These are phyloP conservation scores for Karalla daura DNA, from an alignment of 2,797 vertebrate species.

Conservation along the genomic window DNA sequence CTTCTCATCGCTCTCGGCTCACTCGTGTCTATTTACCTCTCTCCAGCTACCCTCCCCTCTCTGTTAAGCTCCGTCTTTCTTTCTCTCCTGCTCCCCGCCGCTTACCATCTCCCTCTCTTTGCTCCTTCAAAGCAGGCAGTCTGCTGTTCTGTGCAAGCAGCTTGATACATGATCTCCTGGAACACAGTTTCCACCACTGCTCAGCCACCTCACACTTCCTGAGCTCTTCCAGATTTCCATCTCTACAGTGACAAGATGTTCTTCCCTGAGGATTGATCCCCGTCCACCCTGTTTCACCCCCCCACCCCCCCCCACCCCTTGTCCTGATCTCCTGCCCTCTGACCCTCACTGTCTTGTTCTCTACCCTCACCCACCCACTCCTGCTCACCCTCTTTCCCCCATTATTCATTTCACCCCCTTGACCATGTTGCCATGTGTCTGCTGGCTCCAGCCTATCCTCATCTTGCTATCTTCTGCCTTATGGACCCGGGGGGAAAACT, in stretches of 20 bases:
- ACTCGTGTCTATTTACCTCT: slow-evolving; percentile 77
- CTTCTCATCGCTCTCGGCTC: slow-evolving; percentile 66
- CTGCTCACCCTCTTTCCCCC: slow-evolving; percentile 63
- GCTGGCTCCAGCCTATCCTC: slow-evolving; percentile 86
- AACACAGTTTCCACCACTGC: slow-evolving; percentile 70
- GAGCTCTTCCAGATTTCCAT: slow-evolving; percentile 58
- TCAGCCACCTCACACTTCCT: slow-evolving; percentile 47
- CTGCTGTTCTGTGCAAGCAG: slow-evolving; percentile 82
- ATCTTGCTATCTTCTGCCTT: slow-evolving; percentile 84
- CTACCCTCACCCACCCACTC: slow-evolving; percentile 60
- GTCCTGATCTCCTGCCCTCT: slow-evolving; percentile 76
- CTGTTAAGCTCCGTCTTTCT: slow-evolving; percentile 63
- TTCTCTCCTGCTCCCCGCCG: slow-evolving; percentile 60
- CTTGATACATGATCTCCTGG: slow-evolving; percentile 88
- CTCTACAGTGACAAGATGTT: slow-evolving; percentile 72
- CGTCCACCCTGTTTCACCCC: slow-evolving; percentile 55
- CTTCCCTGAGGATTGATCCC: slow-evolving; percentile 78
- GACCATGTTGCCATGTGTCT: slow-evolving; percentile 93
- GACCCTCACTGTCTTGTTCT: slow-evolving; percentile 66
- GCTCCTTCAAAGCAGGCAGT: slow-evolving; percentile 75
- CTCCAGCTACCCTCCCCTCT: slow-evolving; percentile 71
- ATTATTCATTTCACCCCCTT: slow-evolving; percentile 71
- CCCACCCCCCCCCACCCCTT: slow-evolving; percentile 77
- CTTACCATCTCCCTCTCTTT: slow-evolving; percentile 76
- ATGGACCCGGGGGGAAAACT: slow-evolving; percentile 85